Evolutionary conservation across 2,113 vertebrate genomes (phyloP).

Genomic region (Telmatochromis sp.): DNA sequence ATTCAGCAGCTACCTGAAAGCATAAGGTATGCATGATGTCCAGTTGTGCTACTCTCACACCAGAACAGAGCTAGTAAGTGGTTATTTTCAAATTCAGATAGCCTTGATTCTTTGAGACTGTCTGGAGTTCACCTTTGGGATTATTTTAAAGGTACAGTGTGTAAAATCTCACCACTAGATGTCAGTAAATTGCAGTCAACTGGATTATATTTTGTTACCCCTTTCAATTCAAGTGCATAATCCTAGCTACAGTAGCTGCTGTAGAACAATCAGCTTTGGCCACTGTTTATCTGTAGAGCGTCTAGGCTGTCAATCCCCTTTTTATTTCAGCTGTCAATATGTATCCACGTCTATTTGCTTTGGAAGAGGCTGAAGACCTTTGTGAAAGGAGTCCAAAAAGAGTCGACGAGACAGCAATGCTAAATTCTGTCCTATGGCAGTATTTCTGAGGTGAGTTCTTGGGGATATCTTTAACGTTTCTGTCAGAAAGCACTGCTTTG

Average conservation of each 20-base stretch:
- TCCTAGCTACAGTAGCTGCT: accelerated
- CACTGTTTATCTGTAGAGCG: accelerated
- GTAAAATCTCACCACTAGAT: neutral
- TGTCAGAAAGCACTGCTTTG: neutral
- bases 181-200: neutral
- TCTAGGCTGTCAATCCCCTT: neutral
- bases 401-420: neutral
- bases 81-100: neutral
- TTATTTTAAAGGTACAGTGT: neutral
- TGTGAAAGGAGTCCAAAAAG: neutral
- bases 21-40: neutral
- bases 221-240: neutral
- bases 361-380: neutral
- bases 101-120: neutral
- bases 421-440: neutral
- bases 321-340: neutral
- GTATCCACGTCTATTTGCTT: neutral
- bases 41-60: neutral
- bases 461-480: neutral
- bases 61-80: neutral
- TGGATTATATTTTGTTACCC: neutral
- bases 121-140: neutral
- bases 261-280: neutral
- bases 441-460: neutral
- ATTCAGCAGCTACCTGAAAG: neutral